A percentile compares a stretch with the other conserved stretches of the same genome.
phyloP scores from a whole-genome alignment of 2,113 vertebrate genomes.

The Saguinus imperator region DNA sequence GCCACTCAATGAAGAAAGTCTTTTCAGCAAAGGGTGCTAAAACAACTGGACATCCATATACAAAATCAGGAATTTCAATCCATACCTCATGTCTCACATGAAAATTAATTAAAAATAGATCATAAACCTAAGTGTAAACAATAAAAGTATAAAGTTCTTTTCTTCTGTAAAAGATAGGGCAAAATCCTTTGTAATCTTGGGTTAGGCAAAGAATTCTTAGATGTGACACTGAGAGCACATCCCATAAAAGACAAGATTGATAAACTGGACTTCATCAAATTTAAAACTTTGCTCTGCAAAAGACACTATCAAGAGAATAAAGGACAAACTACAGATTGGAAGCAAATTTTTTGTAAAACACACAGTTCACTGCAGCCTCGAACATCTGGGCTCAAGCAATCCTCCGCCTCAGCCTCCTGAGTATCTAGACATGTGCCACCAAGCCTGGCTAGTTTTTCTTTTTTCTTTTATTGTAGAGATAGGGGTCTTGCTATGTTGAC shows the following conservation, averaged over 20 bases:
- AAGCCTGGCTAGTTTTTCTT: neutral
- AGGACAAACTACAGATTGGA: neutral
- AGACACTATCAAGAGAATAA: neutral
- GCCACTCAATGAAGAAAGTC: neutral
- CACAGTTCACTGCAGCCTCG: neutral
- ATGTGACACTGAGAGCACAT: neutral
- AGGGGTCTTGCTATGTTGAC: neutral
- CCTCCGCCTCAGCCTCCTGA: too few relatives aligned
- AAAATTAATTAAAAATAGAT: neutral
- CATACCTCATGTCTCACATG: neutral
- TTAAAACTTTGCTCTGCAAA: neutral
- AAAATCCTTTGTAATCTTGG: neutral
- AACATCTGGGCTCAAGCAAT: too few relatives aligned
- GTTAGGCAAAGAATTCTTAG: neutral
- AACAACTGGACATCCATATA: neutral
- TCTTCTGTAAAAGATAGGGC: neutral
- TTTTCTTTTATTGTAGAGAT: neutral
- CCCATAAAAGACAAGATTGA: neutral
- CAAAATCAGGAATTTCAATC: neutral
- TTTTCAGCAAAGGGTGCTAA: neutral
- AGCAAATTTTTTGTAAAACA: constrained; percentile 17
- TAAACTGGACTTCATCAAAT: neutral
- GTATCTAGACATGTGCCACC: too few relatives aligned
- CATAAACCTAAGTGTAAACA: neutral
- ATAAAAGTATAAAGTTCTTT: neutral